Evolutionary conservation across 2,113 vertebrate species (phyloP).

Genomic region (Salvator merianae): DNA sequence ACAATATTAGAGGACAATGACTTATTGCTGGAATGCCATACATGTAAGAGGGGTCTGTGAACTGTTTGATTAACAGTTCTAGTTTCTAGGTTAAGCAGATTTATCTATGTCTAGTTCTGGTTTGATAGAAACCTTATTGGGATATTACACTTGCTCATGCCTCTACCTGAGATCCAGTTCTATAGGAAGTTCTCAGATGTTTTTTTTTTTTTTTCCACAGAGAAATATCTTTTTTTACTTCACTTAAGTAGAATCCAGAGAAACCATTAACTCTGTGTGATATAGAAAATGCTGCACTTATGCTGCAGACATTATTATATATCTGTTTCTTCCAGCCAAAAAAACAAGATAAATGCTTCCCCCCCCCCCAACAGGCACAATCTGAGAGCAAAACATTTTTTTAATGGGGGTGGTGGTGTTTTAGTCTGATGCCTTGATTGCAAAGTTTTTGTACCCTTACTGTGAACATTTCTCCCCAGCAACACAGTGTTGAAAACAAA

Average conservation of each 20-base stretch:
- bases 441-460: conserved; percentile 41
- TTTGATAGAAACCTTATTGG: too few species aligned
- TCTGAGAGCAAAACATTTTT: conserved; percentile 16
- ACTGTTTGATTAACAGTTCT: too few species aligned
- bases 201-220: not conserved
- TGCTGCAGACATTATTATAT: conserved; percentile 24
- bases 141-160: too few species aligned
- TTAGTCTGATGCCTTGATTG: not conserved
- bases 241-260: not conserved
- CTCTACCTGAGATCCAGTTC: not conserved
- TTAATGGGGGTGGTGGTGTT: not conserved
- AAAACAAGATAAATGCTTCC: rapidly evolving
- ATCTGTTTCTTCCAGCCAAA: not conserved
- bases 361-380: not conserved
- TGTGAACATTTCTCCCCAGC: conserved; percentile 43
- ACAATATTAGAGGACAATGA: too few species aligned
- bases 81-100: too few species aligned
- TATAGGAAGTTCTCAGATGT: not conserved
- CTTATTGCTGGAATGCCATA: too few species aligned
- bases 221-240: not conserved
- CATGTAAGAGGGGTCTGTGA: too few species aligned
- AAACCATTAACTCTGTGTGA: not conserved
- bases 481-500: conserved; percentile 11
- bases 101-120: too few species aligned
- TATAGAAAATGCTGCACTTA: not conserved